Evolutionary conservation across 1,140 invertebrate genomes (phyloP).

Genomic region (Lepidostoma basale): DNA sequence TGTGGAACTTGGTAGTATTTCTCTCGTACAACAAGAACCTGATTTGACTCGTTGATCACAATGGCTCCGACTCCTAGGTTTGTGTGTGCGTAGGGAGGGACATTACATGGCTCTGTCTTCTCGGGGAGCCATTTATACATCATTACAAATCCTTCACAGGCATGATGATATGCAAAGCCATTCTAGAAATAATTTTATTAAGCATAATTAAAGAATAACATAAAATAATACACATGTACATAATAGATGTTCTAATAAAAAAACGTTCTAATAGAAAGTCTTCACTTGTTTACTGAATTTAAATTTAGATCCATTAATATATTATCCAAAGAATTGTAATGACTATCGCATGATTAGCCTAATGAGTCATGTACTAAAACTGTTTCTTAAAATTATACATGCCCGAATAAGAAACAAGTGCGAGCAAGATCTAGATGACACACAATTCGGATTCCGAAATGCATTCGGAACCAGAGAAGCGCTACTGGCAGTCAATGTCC

Average conservation of each 20-base stretch:
- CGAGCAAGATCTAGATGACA: no score
- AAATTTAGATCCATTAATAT: no score
- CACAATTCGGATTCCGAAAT: no score
- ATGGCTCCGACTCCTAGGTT: slow-evolving; percentile 87
- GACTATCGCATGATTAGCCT: no score
- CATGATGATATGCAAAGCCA: slow-evolving; percentile 88
- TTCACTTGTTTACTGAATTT: no score
- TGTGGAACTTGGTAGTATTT: slow-evolving; percentile 67
- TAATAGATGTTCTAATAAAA: neutral
- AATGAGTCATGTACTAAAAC: no score
- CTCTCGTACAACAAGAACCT: slow-evolving; percentile 83
- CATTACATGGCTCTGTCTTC: slow-evolving; percentile 65
- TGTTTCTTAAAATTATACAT: no score
- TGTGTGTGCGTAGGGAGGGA: slow-evolving; percentile 85
- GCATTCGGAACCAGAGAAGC: no score
- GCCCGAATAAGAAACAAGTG: no score
- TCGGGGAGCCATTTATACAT: slow-evolving; percentile 81
- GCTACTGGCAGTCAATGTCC: no score
- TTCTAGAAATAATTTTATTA: slow-evolving; percentile 60
- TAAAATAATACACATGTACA: neutral
- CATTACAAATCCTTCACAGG: slow-evolving; percentile 76
- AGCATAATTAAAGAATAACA: neutral
- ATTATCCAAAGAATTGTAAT: no score
- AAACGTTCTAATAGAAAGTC: no score
- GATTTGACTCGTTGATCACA: slow-evolving; percentile 75